Base-by-base conservation (phyloP, 2,888 invertebrate genomes). In the Drosophila nr. perissopoda region DNA sequence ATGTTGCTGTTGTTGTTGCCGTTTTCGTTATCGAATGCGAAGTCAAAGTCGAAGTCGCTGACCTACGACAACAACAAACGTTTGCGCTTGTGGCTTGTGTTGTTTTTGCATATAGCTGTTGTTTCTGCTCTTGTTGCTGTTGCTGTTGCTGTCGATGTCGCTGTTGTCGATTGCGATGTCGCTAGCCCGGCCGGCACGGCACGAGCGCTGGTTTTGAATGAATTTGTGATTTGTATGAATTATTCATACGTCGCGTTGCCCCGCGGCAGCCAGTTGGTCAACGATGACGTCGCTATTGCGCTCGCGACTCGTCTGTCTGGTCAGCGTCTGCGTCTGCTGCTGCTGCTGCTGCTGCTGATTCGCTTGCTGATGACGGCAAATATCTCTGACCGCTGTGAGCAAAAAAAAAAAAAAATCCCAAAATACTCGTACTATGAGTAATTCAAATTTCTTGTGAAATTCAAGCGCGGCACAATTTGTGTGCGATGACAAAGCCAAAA, bases 381-480 rank as follows among this genome's bases (percentile, higher is more conserved):
- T 33, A 63, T 38, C 56, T 48, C 29, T 36, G 10, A 31, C 42
- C 10, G 8, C 31, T 18, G 18, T 13, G n/a, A 31, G 36, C 10
- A 51, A 38, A 33, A 33, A 13, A 33, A 3, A 31, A n/a, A 60
- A 73, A 84, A 86, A 88, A 85, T 76, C 82, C 84, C 75, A 78
- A 83, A 84, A 71, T 74, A 57, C 66, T 54, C 64, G 57, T 29
- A 21, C 74, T 73, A 83, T 90, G 91, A 90, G 81, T 90, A 89
- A 91, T 86, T 25, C 70, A 29, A 76, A 63, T 76, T 87, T 91
- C 89, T 91, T 81, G 80, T 89, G 91, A 90, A 90, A 90, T 91
- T 90, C 91, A 78, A 66, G 63, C 79, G 78, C 82, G 82, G 13
- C 65, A 57, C 54, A 60, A 57, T 46, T 66, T 63, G 29, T 56